These are phyloP conservation scores for Ceratina japonica DNA, from an alignment of 1,140 invertebrate species.

Conservation along the genomic window DNA sequence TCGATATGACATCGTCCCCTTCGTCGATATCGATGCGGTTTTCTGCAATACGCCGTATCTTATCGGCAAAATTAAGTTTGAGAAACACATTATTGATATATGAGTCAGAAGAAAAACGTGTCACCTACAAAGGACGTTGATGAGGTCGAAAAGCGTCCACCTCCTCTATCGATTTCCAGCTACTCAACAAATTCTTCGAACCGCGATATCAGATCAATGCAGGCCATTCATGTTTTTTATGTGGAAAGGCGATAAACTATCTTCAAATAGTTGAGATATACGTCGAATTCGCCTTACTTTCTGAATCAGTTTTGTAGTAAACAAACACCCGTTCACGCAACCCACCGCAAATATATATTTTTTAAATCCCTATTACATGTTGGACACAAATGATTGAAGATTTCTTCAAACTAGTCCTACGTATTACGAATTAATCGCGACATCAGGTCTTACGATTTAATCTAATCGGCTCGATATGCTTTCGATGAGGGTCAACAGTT, in stretches of 20 bases:
- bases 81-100: conserved; percentile 8
- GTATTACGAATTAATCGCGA: neutral
- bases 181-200: neutral
- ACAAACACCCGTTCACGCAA: neutral
- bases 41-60: conserved; percentile 30
- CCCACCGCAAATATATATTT: neutral
- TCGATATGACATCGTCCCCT: neutral
- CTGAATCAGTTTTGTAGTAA: neutral
- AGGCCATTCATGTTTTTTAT: neutral
- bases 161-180: neutral
- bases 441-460: neutral
- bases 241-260: conserved; percentile 2
- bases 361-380: neutral
- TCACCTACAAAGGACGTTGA: neutral
- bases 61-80: conserved; percentile 26
- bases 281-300: neutral
- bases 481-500: neutral
- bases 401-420: neutral
- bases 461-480: neutral
- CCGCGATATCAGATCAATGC: neutral
- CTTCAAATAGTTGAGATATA: neutral
- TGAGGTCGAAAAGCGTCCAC: neutral
- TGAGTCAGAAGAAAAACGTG: neutral
- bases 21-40: conserved; percentile 16
- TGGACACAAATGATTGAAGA: neutral